Percentiles rank a stretch among this genome's conserved stretches.
Evolutionary conservation across 2,888 invertebrate genomes (phyloP).

Genomic region (Dione vanillae): DNA sequence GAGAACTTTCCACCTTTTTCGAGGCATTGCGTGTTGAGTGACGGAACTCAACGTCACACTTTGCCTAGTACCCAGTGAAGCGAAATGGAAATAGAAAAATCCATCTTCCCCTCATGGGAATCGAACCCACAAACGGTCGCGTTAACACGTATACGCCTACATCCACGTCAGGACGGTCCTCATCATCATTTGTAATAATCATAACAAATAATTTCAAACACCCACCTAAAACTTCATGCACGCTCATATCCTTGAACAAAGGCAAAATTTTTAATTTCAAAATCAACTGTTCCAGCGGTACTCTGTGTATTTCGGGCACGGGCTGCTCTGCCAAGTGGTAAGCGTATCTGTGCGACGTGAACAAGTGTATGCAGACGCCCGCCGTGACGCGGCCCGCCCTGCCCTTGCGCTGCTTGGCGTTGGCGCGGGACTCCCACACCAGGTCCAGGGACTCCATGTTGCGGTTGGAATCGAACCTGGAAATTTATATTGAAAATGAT

Average conservation of each 20-base stretch:
- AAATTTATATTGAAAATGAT: not conserved
- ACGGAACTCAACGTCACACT: too few relatives aligned
- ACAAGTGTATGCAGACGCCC: conserved; percentile 94
- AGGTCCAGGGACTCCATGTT: conserved; percentile 95
- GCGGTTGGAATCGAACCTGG: conserved; percentile 89
- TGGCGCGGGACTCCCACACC: conserved; percentile 95
- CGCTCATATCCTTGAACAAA: conserved; percentile 72
- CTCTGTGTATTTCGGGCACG: conserved; percentile 94
- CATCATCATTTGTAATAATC: too few relatives aligned
- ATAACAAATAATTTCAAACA: not conserved
- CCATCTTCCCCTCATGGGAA: too few relatives aligned
- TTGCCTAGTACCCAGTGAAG: too few relatives aligned
- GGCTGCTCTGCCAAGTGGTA: conserved; percentile 89
- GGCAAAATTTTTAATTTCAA: conserved; percentile 90
- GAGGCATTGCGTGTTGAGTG: too few relatives aligned
- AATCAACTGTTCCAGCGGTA: conserved; percentile 93
- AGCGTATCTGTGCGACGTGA: conserved; percentile 88
- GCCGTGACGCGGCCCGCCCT: conserved; percentile 95
- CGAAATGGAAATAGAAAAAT: too few relatives aligned
- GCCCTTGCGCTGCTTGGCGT: conserved; percentile 94
- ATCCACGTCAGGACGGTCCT: too few relatives aligned
- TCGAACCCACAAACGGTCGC: too few relatives aligned
- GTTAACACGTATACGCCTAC: too few relatives aligned
- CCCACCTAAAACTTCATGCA: conserved; percentile 56
- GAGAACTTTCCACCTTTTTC: too few relatives aligned